phyloP scores from a whole-genome alignment of 2,113 vertebrate genomes.

The Laterallus jamaicensis region DNA sequence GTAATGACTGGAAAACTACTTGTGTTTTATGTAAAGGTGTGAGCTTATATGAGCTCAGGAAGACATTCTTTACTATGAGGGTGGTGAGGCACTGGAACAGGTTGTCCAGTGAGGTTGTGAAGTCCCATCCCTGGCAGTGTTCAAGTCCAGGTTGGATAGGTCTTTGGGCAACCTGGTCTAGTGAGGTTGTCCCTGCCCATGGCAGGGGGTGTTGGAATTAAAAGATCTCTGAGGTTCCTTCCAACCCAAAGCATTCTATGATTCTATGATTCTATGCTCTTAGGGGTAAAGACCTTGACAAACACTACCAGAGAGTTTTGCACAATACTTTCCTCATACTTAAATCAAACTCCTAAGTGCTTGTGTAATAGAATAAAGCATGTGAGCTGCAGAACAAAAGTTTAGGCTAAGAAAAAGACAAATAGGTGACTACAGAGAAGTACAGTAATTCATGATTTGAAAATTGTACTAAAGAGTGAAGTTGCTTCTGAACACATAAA shows the following conservation, averaged over 20 bases:
- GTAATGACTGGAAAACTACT: neutral
- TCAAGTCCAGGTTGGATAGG: too few relatives aligned
- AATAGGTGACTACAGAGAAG: neutral
- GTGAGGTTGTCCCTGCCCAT: too few relatives aligned
- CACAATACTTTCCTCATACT: neutral
- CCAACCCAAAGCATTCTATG: too few relatives aligned
- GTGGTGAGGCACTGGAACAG: too few relatives aligned
- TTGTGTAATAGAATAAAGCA: neutral
- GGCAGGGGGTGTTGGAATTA: too few relatives aligned
- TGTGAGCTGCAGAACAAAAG: neutral
- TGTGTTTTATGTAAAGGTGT: neutral
- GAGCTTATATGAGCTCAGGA: neutral
- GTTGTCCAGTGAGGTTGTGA: too few relatives aligned
- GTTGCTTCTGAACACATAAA: constrained; percentile 16
- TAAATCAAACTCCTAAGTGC: neutral
- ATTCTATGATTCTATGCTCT: neutral
- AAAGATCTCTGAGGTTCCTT: too few relatives aligned
- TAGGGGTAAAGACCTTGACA: neutral
- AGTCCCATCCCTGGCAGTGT: too few relatives aligned
- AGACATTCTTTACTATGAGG: too few relatives aligned
- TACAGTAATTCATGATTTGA: neutral
- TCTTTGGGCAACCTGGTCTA: too few relatives aligned
- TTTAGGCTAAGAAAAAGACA: neutral
- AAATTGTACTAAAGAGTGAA: constrained; percentile 8
- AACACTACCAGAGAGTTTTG: neutral